Evolutionary conservation across 2,888 invertebrate genomes (phyloP).

Genomic region (Liodrosophila aerea): DNA sequence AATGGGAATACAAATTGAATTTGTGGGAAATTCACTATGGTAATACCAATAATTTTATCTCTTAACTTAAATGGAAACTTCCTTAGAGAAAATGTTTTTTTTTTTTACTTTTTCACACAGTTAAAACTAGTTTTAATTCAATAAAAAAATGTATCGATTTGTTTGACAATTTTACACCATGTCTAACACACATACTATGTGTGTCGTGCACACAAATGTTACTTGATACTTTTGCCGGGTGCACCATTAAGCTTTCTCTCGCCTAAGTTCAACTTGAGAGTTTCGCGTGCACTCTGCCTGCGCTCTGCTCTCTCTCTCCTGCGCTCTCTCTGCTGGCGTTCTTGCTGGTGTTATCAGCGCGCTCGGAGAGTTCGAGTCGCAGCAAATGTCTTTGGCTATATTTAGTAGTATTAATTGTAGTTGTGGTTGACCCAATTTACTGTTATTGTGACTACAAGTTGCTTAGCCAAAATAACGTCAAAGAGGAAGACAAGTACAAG

Average conservation of each 20-base stretch:
- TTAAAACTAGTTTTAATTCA: too few species aligned
- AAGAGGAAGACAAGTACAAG: conserved; percentile 4
- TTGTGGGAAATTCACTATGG: too few species aligned
- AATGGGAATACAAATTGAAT: too few species aligned
- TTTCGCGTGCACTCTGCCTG: not conserved
- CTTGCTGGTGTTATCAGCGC: conserved; percentile 6
- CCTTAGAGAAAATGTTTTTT: too few species aligned
- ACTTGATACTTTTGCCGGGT: conserved; percentile 27
- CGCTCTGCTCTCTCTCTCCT: not conserved
- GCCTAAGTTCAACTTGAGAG: not conserved
- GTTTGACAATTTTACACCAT: too few species aligned
- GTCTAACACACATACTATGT: too few species aligned
- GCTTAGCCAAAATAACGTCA: conserved; percentile 60
- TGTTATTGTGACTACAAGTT: conserved; percentile 49
- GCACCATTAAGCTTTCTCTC: conserved; percentile 10
- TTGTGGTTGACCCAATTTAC: conserved; percentile 71
- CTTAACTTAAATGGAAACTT: too few species aligned
- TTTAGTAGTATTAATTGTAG: conserved; percentile 72
- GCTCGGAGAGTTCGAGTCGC: conserved; percentile 18
- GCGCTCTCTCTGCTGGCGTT: not conserved
- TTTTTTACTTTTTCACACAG: too few species aligned
- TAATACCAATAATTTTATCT: too few species aligned
- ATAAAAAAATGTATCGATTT: too few species aligned
- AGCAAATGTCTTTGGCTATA: conserved; percentile 56
- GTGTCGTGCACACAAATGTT: not conserved